phyloP scores from a whole-genome alignment of 1,140 invertebrate genomes.

The Heliconius eleuchia region DNA sequence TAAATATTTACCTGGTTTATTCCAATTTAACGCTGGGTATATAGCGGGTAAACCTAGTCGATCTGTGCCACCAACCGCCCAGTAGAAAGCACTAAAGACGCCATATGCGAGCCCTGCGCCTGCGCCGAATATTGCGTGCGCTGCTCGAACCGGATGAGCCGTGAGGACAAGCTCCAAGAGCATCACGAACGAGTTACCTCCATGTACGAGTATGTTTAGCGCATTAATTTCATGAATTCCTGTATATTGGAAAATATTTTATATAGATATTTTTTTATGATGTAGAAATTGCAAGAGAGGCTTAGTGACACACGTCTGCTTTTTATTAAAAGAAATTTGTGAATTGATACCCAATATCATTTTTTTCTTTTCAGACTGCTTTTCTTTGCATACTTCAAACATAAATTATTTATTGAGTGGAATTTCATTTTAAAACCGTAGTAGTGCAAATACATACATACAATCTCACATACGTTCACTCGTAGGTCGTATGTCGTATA shows the following conservation, averaged over 20 bases:
- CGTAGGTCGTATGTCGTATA: not conserved
- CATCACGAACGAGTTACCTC: slow-evolving; percentile 88
- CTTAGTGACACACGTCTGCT: too few species aligned
- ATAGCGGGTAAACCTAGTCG: slow-evolving; percentile 60
- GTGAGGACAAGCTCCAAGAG: slow-evolving; percentile 87
- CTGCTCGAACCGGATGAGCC: slow-evolving; percentile 84
- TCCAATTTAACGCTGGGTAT: slow-evolving; percentile 71
- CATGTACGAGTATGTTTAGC: slow-evolving; percentile 88
- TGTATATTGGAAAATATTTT: slow-evolving; percentile 45
- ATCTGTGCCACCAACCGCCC: slow-evolving; percentile 71
- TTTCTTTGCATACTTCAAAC: not conserved
- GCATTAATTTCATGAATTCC: slow-evolving; percentile 82
- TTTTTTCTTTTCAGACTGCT: not conserved
- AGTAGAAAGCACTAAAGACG: slow-evolving; percentile 72
- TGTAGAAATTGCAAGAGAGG: not conserved
- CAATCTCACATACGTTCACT: not conserved
- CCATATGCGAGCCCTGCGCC: slow-evolving; percentile 72
- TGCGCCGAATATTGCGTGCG: slow-evolving; percentile 84
- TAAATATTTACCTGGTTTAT: slow-evolving; percentile 60
- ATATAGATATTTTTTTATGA: not conserved
- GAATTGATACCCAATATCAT: not conserved
- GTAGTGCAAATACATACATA: too few species aligned
- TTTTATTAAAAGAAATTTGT: too few species aligned
- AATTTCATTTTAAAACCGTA: too few species aligned
- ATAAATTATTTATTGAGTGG: not conserved